Conservation (phyloP, 2,888 invertebrate genomes). For the Melinaea marsaeus region DNA sequence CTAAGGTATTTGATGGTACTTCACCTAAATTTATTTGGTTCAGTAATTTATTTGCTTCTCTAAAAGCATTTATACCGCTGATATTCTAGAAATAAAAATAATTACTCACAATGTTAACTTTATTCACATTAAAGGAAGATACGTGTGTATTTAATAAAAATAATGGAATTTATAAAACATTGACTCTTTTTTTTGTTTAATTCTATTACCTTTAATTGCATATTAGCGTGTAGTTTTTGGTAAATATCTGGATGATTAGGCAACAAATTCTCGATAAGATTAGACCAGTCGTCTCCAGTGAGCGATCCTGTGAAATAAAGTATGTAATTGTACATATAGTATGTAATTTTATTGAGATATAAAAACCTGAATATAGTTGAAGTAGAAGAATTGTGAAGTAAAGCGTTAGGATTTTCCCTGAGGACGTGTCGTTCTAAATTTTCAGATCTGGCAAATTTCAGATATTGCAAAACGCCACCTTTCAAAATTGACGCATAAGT, state of each 20-base stretch:
- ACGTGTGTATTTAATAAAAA: neutral
- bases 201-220: slow-evolving; percentile 61
- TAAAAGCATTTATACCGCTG: slow-evolving; percentile 66
- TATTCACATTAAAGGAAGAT: too few species aligned
- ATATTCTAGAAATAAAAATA: slow-evolving; percentile 56
- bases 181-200: neutral
- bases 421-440: neutral
- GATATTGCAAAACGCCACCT: neutral
- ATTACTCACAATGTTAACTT: slow-evolving; percentile 3
- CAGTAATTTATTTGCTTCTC: slow-evolving; percentile 67
- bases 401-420: too few species aligned
- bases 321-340: neutral
- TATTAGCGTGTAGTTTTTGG: slow-evolving; percentile 66
- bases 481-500: too few species aligned
- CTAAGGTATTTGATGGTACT: slow-evolving; percentile 64
- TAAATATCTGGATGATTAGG: slow-evolving; percentile 75
- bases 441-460: neutral
- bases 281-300: slow-evolving; percentile 79
- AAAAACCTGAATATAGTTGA: slow-evolving; percentile 2
- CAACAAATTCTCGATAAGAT: slow-evolving; percentile 72
- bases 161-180: too few species aligned
- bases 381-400: too few species aligned
- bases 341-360: slow-evolving; percentile 22
- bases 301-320: slow-evolving; percentile 65
- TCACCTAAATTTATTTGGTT: slow-evolving; percentile 65